phyloP scores from a whole-genome alignment of 2,113 vertebrate genomes.

The Greenwoodochromis staneri region DNA sequence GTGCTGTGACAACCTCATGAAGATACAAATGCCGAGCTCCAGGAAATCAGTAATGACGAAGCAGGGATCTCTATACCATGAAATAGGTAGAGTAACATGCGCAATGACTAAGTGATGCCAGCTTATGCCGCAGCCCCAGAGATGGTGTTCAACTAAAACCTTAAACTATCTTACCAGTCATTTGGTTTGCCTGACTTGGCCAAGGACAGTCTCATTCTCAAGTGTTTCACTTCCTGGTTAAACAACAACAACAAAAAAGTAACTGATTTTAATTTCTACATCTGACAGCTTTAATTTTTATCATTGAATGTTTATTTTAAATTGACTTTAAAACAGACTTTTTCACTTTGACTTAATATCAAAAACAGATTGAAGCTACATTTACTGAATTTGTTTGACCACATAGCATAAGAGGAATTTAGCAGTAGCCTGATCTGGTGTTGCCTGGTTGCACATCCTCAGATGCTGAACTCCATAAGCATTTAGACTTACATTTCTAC shows the following conservation, averaged over 20 bases:
- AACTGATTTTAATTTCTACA: neutral
- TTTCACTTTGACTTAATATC: neutral
- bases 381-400: neutral
- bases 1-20: conserved; percentile 81
- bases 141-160: neutral
- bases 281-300: neutral
- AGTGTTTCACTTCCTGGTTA: neutral
- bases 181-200: neutral
- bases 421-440: neutral
- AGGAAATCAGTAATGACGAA: conserved; percentile 66
- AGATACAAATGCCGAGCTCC: conserved; percentile 67
- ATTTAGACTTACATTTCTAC: neutral
- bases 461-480: neutral
- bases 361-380: neutral
- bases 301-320: neutral
- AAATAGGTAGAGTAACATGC: conserved; percentile 74
- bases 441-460: neutral
- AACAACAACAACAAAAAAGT: neutral
- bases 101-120: neutral
- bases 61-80: conserved; percentile 81
- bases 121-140: neutral
- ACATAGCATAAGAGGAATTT: neutral
- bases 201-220: neutral
- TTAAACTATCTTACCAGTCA: neutral
- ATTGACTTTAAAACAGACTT: neutral